Evolutionary conservation across 1,140 invertebrate genomes (phyloP).

Genomic region (Trachymyrmex septentrionalis): DNA sequence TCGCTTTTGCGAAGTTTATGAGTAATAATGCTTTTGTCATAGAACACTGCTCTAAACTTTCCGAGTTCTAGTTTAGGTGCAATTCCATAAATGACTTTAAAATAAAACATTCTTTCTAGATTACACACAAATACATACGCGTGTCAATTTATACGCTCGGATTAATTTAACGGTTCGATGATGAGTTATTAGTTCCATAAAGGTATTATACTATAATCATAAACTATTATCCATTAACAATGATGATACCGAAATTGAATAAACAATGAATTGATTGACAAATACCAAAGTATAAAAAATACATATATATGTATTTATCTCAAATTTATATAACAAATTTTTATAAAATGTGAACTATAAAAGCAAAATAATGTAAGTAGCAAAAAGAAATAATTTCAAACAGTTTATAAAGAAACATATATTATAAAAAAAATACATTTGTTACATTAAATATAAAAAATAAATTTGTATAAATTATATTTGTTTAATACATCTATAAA

Average conservation of each 20-base stretch:
- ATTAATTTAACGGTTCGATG: conserved; percentile 13
- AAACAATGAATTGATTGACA: not conserved
- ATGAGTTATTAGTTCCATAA: conserved; percentile 45
- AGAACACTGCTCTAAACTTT: not conserved
- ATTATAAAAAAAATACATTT: too few species aligned
- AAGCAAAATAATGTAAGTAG: too few species aligned
- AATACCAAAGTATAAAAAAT: too few species aligned
- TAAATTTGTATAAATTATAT: too few species aligned
- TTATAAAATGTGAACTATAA: too few species aligned
- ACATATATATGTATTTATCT: too few species aligned
- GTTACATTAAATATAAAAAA: too few species aligned
- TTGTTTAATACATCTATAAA: too few species aligned
- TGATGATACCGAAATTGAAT: not conserved
- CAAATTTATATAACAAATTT: too few species aligned
- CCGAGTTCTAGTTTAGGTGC: not conserved
- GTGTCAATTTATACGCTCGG: not conserved
- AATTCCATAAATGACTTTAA: conserved; percentile 26
- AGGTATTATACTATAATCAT: not conserved
- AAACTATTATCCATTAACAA: not conserved
- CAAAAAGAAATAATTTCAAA: too few species aligned
- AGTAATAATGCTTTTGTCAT: conserved; percentile 38
- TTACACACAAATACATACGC: not conserved
- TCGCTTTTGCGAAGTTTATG: conserved; percentile 13
- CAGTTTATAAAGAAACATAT: too few species aligned
- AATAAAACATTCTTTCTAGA: conserved; percentile 12